Evolutionary conservation across 1,140 invertebrate genomes (phyloP).

Genomic region (Drosophila setifemur): DNA sequence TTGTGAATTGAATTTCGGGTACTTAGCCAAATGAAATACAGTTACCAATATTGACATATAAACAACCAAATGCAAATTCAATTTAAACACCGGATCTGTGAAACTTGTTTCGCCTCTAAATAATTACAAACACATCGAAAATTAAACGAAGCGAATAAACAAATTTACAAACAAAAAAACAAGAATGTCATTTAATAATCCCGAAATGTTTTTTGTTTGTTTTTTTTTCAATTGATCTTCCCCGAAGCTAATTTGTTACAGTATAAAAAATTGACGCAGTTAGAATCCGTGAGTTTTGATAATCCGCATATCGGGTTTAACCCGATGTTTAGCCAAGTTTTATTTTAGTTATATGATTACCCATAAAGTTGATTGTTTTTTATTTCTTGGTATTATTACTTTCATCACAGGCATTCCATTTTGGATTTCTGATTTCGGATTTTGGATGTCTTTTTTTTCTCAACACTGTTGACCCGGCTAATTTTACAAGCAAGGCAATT

Average conservation of each 20-base stretch:
- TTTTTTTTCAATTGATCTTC: conserved; percentile 36
- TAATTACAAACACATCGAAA: conserved; percentile 30
- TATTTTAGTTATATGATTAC: conserved; percentile 13
- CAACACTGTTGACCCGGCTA: conserved; percentile 11
- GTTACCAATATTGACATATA: conserved; percentile 30
- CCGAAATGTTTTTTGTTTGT: conserved; percentile 21
- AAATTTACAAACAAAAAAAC: conserved; percentile 10
- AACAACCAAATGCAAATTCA: conserved; percentile 26
- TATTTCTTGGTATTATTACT: conserved; percentile 6
- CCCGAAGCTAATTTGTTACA: conserved; percentile 6
- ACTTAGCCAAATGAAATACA: conserved; percentile 29
- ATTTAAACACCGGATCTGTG: conserved; percentile 31
- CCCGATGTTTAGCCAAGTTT: conserved; percentile 4
- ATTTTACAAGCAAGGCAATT: conserved; percentile 7
- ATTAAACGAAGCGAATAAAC: conserved; percentile 15
- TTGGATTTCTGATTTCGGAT: background rate
- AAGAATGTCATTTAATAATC: conserved; percentile 17
- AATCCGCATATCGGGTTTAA: conserved; percentile 23
- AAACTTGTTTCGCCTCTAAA: conserved; percentile 33
- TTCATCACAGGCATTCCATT: conserved; percentile 10
- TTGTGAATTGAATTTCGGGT: background rate
- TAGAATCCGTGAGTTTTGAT: conserved; percentile 20
- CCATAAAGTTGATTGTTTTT: conserved; percentile 4
- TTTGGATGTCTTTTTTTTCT: background rate
- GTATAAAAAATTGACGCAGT: conserved; percentile 30